phyloP scores from a whole-genome alignment of 2,888 invertebrate species.

The Euzetes globulus region DNA sequence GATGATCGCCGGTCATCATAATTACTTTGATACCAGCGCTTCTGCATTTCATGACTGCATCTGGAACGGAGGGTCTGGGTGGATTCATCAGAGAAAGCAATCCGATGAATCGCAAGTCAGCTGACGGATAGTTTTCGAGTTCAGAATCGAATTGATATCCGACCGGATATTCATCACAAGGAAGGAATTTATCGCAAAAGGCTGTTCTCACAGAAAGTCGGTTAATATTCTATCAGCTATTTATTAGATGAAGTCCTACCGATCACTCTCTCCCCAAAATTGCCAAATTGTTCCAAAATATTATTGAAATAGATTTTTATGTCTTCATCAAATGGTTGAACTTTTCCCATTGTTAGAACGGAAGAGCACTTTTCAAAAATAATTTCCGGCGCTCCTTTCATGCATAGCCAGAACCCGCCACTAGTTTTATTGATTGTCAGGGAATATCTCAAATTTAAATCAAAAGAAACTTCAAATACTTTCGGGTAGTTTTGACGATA shows the following conservation, averaged over 20 bases:
- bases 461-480: constrained; percentile 49
- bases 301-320: constrained; percentile 55
- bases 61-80: constrained; percentile 47
- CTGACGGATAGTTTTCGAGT: constrained; percentile 45
- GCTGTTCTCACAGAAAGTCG: constrained; percentile 22
- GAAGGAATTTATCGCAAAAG: constrained; percentile 37
- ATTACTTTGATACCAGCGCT: constrained; percentile 49
- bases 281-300: constrained; percentile 68
- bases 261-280: constrained; percentile 72
- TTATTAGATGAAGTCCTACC: constrained; percentile 14
- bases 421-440: constrained; percentile 29
- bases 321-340: constrained; percentile 49
- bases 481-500: constrained; percentile 45
- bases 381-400: constrained; percentile 53
- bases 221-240: constrained; percentile 24
- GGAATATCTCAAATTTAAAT: constrained; percentile 49
- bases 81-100: constrained; percentile 48
- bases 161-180: constrained; percentile 34
- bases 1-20: constrained; percentile 48
- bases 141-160: constrained; percentile 40
- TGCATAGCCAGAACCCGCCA: constrained; percentile 41
- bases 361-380: constrained; percentile 52
- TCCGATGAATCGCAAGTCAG: constrained; percentile 45
- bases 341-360: constrained; percentile 54
- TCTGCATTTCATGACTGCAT: constrained; percentile 46